Base-by-base conservation (phyloP, 1,140 invertebrate genomes). In the Neoseiulus cucumeris region DNA sequence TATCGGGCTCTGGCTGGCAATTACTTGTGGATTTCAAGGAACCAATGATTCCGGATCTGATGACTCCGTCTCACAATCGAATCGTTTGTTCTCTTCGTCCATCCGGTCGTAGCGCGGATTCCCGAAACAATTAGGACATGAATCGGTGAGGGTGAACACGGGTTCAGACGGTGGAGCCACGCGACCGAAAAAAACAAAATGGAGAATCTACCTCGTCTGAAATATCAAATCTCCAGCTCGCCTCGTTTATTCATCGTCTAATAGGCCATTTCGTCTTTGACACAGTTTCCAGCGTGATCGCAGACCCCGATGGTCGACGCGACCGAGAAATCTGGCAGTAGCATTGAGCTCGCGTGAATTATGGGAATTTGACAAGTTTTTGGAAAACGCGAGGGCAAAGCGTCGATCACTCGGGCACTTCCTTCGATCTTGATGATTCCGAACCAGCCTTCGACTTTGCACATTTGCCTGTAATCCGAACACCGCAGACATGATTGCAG, bases 1-100 rank as follows among this genome's bases (percentile, higher is more conserved):
- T 39, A 9, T 9, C 33, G 33, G 33, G 4, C 33, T 39, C 9
- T 39, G 33, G 25, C 25, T 5, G 51, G 51, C 51, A 59, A 59
- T 59, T 59, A 59, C 51, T 59, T 59, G 51, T 59, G 51, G 51
- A 59, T 59, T 59, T 59, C 51, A 59, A 59, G 51, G 33, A 59
- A 59, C 25, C 14, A 20, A n/a, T 29, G 51, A 29, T 25, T 18
- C 33, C 17, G 14, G n/a, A 12, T 59, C 25, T 29, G 14, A 59
- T 59, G 25, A 17, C 14, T 39, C 33, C 33, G 33, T 39, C 33
- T 39, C 33, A 39, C 4, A 39, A 39, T 39, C 33, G 33, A 39
- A 39, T 39, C 33, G 33, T 39, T 39, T 39, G 33, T 39, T 39
- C 33, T 9, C 33, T 39, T 4, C 33, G 33, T 39, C 33, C 33